Base-by-base conservation (phyloP, 2,113 vertebrate species). In the Bujurquina vittata region DNA sequence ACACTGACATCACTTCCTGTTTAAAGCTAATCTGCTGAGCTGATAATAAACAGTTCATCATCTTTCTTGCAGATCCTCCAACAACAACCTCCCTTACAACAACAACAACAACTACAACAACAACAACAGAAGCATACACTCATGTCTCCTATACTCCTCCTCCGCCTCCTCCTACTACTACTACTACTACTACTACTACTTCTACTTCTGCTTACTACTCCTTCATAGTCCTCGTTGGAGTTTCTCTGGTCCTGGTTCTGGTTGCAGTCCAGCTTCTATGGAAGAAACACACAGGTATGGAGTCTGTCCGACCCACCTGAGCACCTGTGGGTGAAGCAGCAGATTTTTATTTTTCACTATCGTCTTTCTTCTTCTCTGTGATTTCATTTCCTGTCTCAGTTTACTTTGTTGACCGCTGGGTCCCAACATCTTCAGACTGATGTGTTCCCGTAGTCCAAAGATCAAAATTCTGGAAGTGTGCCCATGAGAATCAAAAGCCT, bases 361-460 rank as follows among this genome's bases (percentile, higher is more conserved):
- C 31, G 31, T 33, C 58, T 60, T 0, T 18, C 37, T 5, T 35
- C 17, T 33, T 33, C 29, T 10, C 9, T 10, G 17, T 60, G 2
- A 0, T 60, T 60, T 60, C 17, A 60, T 35, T 62, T 62, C 10
- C 33, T 0, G 10, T 62, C 33, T 14, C 1, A 33, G 31, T 22
- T 37, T 1, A 37, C n/a, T 37, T 37, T 4, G 10, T 1, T 37
- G 60, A 22, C 20, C 20, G 20, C 31, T 35, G 59, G 29, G 18
- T 61, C 59, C 59, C 18, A 61, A n/a, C 59, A 62, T 37, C 0
- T 62, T 35, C 18, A 22, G 18, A 37, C 0, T 37, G 10, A 14
- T 62, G 33, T 0, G 0, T 62, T 60, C 58, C 29, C 4, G 1
- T 37, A 33, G 20, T 6, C 0, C 33, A 37, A 1, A 60, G 12